Evolutionary conservation across 2,888 invertebrate genomes (phyloP), one percentile per base, ranked within the genome.

Genomic region (Tortricodes alternella): DNA sequence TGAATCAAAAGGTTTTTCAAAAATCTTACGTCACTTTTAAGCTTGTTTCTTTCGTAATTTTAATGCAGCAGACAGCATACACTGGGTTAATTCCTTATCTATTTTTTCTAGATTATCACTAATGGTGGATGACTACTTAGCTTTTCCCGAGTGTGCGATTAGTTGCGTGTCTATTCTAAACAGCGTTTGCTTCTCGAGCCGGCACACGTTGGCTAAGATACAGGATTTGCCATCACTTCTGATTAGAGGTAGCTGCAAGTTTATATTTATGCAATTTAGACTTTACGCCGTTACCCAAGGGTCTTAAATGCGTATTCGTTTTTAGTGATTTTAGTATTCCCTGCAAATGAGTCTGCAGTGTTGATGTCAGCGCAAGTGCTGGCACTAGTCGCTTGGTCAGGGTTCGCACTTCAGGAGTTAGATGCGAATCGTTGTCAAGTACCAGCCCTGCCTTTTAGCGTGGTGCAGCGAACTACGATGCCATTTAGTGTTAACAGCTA

Each of bases 141-240:
- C 89, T 1, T 91, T 84, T 68, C 91, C 74, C 63, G 91, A 79
- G 73, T 94, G 73, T 78, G 94, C 78, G 66, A 92, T 80, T 73
- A 93, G 81, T 74, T 95, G 75, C 79, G 93, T 73, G 66, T 87
- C 74, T 58, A 85, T 81, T 61, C 73, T 75, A 71, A 91, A 91
- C 62, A 91, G 91, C 58, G 70, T 91, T 3, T 78, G 83, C 55
- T 89, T 87, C 67, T 38, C 64, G 1, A 78, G 76, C 59, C 71
- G 89, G 39, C 88, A 89, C 49, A 66, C 52, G 24, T 69, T 90
- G 39, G 73, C 81, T 1, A 89, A 89, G 70, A 74, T 86, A 62
- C 32, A 71, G 0, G 88, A 89, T 60, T 67, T 90, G 43, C 77
- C 81, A 3, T 61, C 80, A 39, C 74, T 89, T 23, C 69, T 90